phyloP scores from a whole-genome alignment of 1,140 invertebrate genomes.

The Oedothorax gibbosus region DNA sequence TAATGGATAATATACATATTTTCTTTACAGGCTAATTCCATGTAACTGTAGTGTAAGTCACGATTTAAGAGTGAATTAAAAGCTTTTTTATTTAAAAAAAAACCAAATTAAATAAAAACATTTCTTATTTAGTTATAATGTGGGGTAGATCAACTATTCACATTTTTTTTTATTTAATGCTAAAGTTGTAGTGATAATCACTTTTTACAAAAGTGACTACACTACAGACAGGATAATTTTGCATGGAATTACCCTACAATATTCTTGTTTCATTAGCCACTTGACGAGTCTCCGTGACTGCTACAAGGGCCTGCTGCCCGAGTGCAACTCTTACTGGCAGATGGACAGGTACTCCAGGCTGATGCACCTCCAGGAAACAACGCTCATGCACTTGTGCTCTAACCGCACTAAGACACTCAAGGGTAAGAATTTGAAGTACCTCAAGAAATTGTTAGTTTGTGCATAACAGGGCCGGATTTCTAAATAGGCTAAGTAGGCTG shows the following conservation, averaged over 20 bases:
- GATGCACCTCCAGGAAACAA: not conserved
- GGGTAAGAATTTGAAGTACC: slow-evolving; percentile 16
- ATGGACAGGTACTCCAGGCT: slow-evolving; percentile 4
- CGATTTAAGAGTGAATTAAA: too few relatives aligned
- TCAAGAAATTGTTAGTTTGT: not conserved
- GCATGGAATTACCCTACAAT: not conserved
- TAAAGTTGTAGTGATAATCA: not conserved
- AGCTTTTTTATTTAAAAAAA: too few relatives aligned
- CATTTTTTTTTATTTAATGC: not conserved
- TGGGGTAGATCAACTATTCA: not conserved
- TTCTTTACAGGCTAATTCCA: too few relatives aligned
- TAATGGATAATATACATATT: too few relatives aligned
- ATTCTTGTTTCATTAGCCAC: not conserved
- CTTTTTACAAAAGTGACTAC: not conserved
- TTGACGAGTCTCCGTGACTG: not conserved
- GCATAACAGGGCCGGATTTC: not conserved
- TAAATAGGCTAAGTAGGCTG: too few relatives aligned
- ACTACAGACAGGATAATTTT: not conserved
- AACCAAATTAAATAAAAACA: too few relatives aligned
- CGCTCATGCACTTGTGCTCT: not conserved
- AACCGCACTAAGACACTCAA: not conserved
- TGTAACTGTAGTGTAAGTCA: too few relatives aligned
- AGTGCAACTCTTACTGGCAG: slow-evolving; percentile 34
- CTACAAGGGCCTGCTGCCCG: not conserved
- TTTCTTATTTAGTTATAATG: too few relatives aligned